phyloP scores from a whole-genome alignment of 2,888 invertebrate species.

The Drosophila multiciliata region DNA sequence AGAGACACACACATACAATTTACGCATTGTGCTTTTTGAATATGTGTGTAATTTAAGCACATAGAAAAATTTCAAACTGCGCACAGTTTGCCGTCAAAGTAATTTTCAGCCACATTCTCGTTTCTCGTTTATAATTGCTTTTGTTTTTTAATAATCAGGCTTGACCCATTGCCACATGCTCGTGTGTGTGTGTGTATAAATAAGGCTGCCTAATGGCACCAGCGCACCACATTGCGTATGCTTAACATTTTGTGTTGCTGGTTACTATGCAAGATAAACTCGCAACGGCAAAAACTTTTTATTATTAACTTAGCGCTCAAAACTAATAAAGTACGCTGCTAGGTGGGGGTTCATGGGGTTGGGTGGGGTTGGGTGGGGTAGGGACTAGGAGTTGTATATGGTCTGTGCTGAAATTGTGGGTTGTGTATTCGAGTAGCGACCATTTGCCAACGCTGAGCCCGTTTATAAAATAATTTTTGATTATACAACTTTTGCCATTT shows the following conservation, averaged over 20 bases:
- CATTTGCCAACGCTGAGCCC: conserved; percentile 44
- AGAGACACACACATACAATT: neutral
- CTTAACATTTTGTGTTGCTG: conserved; percentile 58
- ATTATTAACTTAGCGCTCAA: conserved; percentile 74
- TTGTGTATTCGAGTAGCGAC: conserved; percentile 25
- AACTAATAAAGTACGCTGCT: conserved; percentile 70
- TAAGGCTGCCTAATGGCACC: conserved; percentile 43
- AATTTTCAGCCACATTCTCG: conserved; percentile 58
- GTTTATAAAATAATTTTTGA: conserved; percentile 70
- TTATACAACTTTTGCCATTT: conserved; percentile 63
- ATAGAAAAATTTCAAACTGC: conserved; percentile 49
- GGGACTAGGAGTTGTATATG: neutral
- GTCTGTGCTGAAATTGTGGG: conserved; percentile 5
- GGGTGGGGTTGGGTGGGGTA: neutral
- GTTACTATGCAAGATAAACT: conserved; percentile 61
- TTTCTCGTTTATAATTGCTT: conserved; percentile 69
- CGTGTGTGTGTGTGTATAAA: conserved; percentile 13
- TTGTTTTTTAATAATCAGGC: conserved; percentile 78
- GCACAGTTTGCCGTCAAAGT: conserved; percentile 60
- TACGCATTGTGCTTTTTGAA: conserved; percentile 9
- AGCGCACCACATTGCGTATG: conserved; percentile 62
- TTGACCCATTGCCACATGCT: conserved; percentile 55
- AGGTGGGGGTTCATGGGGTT: neutral
- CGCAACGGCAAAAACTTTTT: conserved; percentile 59
- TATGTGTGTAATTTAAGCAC: conserved; percentile 26